phyloP scores from a whole-genome alignment of 2,888 invertebrate species.

The Dascillus cervinus region DNA sequence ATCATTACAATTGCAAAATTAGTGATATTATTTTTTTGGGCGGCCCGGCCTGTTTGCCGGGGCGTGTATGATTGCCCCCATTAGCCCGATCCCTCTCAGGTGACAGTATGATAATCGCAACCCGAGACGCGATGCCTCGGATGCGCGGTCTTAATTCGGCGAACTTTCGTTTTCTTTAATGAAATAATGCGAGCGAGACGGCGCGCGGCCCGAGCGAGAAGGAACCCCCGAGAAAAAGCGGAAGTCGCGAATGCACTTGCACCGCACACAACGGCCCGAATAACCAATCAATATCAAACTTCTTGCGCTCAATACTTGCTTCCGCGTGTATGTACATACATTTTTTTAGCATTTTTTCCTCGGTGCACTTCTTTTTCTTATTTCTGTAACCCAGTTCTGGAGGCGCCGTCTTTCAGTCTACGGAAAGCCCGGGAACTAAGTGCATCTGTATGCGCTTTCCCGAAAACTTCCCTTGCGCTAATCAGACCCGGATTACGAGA shows the following conservation, averaged over 20 bases:
- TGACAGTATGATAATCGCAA: too few relatives aligned
- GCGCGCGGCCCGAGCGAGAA: too few relatives aligned
- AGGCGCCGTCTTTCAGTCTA: constrained; percentile 38
- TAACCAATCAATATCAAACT: constrained; percentile 44
- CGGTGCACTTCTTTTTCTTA: constrained; percentile 37
- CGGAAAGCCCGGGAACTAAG: constrained; percentile 39
- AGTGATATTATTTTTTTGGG: too few relatives aligned
- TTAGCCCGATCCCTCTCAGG: too few relatives aligned
- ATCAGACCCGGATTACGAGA: constrained; percentile 12
- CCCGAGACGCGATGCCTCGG: too few relatives aligned
- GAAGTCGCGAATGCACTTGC: constrained; percentile 20
- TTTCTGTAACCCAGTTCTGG: constrained; percentile 43
- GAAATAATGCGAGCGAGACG: too few relatives aligned
- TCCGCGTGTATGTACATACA: constrained; percentile 44
- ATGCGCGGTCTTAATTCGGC: too few relatives aligned
- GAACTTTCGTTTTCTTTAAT: too few relatives aligned
- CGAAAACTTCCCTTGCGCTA: constrained; percentile 18
- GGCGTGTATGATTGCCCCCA: too few relatives aligned
- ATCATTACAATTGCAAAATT: too few relatives aligned
- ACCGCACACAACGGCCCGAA: constrained; percentile 38
- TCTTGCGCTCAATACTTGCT: constrained; percentile 42
- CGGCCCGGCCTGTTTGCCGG: too few relatives aligned
- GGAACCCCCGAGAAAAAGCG: too few relatives aligned
- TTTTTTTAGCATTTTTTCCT: constrained; percentile 39
- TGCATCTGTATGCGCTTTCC: constrained; percentile 28